Conservation (phyloP, 2,888 invertebrate genomes). For the Ceratothoa steindachneri region DNA sequence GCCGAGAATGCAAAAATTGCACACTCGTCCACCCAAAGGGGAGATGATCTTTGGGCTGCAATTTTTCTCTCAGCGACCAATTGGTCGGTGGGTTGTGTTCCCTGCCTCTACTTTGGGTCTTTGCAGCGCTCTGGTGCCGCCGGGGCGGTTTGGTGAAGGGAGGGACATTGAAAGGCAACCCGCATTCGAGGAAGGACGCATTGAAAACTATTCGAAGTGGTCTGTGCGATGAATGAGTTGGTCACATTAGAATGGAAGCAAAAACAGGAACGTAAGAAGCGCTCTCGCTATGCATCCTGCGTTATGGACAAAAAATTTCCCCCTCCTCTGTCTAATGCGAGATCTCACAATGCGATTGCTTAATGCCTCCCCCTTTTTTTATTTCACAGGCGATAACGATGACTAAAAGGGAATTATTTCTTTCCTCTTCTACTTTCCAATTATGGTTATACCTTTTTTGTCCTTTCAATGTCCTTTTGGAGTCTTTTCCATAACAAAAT, state of each 20-base stretch:
- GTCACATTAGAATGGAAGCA: background rate
- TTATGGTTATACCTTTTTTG: no score
- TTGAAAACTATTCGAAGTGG: constrained; percentile 12
- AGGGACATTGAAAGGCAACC: constrained; percentile 10
- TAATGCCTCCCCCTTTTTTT: no score
- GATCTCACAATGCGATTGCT: constrained; percentile 8
- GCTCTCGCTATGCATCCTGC: constrained; percentile 7
- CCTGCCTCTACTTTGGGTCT: no score
- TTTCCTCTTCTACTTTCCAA: no score
- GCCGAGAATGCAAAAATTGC: constrained; percentile 11
- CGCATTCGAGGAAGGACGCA: background rate
- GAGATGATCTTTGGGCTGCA: background rate
- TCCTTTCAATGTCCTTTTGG: no score
- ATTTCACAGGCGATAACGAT: no score
- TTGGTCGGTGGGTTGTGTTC: background rate
- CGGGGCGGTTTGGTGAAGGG: no score
- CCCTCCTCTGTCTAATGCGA: background rate
- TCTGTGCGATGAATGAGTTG: constrained; percentile 8
- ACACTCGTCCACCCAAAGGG: constrained; percentile 1
- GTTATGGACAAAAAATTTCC: background rate
- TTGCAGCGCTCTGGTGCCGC: background rate
- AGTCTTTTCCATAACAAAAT: no score
- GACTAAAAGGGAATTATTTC: no score
- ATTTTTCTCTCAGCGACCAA: constrained; percentile 1
- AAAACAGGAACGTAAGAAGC: background rate